Conservation (phyloP, 2,888 invertebrate species). For the Tetropium fuscum region DNA sequence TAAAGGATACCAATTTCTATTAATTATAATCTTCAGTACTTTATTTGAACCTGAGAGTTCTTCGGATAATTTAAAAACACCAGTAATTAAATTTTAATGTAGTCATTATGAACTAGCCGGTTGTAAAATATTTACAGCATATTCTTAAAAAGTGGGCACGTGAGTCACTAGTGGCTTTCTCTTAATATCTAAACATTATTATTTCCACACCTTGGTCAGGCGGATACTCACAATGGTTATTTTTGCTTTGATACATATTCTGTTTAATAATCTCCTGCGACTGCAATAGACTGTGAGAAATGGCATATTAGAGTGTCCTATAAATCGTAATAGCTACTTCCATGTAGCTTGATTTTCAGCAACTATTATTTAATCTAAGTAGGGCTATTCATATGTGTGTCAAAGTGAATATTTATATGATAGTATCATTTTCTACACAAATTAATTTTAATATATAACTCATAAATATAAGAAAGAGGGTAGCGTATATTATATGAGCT, state of each 20-base stretch:
- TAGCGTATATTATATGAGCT: constrained; percentile 33
- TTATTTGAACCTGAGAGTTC: no score
- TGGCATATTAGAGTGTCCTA: not conserved
- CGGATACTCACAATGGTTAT: not conserved
- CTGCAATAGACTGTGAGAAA: not conserved
- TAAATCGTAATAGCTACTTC: no score
- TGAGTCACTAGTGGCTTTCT: constrained; percentile 25
- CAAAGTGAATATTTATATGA: constrained; percentile 4
- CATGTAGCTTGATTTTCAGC: no score
- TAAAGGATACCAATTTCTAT: no score
- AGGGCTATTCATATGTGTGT: not conserved
- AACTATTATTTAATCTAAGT: not conserved
- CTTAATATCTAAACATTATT: constrained; percentile 8
- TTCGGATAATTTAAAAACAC: not conserved
- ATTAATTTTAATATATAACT: constrained; percentile 39
- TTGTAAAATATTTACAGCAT: not conserved
- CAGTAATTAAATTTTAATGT: no score
- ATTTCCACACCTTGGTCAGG: constrained; percentile 6
- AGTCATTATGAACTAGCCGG: constrained; percentile 1
- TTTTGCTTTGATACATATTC: not conserved
- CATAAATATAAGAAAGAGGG: no score
- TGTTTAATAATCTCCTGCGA: not conserved
- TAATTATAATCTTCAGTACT: not conserved
- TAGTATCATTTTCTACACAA: constrained; percentile 8
- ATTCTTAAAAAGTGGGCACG: constrained; percentile 5